These are phyloP conservation scores for Plectrocnemia conspersa DNA, from an alignment of 1,140 invertebrate species.

Conservation along the genomic window DNA sequence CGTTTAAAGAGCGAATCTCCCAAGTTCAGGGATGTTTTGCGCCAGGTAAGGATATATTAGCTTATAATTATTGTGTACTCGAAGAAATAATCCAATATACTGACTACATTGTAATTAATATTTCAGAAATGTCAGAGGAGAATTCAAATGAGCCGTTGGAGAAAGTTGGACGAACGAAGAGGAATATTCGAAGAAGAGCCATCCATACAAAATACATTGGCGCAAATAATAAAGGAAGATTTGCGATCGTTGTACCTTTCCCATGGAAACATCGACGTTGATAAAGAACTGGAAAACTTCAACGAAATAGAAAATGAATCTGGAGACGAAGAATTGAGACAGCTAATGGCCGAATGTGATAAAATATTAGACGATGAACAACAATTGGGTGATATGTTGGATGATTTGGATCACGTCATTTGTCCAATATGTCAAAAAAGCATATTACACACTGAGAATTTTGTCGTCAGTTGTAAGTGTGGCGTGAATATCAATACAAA, in stretches of 20 bases:
- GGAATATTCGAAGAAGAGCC: constrained; percentile 19
- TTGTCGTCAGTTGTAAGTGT: constrained; percentile 19
- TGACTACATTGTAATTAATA: too few species aligned
- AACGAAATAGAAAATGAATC: constrained; percentile 22
- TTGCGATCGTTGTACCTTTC: constrained; percentile 14
- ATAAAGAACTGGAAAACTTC: constrained; percentile 5
- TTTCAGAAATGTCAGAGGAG: constrained; percentile 34
- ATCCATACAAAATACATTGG: constrained; percentile 17
- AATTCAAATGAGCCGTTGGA: constrained; percentile 23
- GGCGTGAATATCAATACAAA: constrained; percentile 17
- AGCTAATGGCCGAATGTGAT: constrained; percentile 30
- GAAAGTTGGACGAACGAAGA: constrained; percentile 25
- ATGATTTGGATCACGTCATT: constrained; percentile 29
- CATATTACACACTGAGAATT: constrained; percentile 3
- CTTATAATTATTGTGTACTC: too few species aligned
- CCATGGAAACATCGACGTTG: constrained; percentile 1
- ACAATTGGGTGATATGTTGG: constrained; percentile 23
- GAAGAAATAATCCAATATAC: too few species aligned
- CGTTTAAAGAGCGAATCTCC: constrained; percentile 32
- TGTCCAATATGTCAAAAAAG: constrained; percentile 32
- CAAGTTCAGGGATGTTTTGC: constrained; percentile 26
- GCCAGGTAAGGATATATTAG: constrained; percentile 17
- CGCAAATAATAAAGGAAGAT: constrained; percentile 27
- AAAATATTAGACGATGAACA: constrained; percentile 31
- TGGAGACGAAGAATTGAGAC: constrained; percentile 23